These are phyloP conservation scores for Monomorium pharaonis DNA, from an alignment of 1,140 invertebrate species.

Conservation along the genomic window DNA sequence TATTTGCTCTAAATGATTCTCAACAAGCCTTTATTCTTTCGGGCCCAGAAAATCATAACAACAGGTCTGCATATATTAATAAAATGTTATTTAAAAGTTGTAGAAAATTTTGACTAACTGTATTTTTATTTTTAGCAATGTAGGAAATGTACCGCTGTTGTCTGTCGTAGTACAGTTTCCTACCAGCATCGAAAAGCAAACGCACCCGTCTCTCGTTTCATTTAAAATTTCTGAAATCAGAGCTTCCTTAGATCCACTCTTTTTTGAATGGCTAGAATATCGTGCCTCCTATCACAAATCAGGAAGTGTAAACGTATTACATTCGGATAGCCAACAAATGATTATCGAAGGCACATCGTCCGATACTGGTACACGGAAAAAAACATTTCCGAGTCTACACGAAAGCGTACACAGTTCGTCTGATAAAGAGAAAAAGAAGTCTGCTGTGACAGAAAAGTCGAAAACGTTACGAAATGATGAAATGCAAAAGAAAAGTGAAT, in stretches of 20 bases:
- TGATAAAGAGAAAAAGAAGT: conserved; percentile 80
- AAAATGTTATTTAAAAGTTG: not conserved
- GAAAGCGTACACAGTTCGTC: conserved; percentile 84
- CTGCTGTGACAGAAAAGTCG: conserved; percentile 77
- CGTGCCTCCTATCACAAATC: conserved; percentile 80
- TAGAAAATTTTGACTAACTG: conserved; percentile 27
- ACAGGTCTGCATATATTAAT: conserved; percentile 64
- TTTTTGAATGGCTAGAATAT: conserved; percentile 88
- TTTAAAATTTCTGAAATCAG: conserved; percentile 87
- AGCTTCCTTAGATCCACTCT: conserved; percentile 87
- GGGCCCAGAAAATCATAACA: conserved; percentile 84
- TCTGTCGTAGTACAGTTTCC: conserved; percentile 86
- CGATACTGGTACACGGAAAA: conserved; percentile 79
- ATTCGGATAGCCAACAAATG: conserved; percentile 71
- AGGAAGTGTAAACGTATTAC: conserved; percentile 64
- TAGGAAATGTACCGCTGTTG: conserved; percentile 79
- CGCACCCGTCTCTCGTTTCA: conserved; percentile 86
- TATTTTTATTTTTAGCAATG: conserved; percentile 71
- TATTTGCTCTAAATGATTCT: conserved; percentile 85
- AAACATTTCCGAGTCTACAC: conserved; percentile 82
- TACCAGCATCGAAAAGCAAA: conserved; percentile 81
- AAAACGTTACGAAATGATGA: conserved; percentile 78
- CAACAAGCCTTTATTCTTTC: conserved; percentile 87
- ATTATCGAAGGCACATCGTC: conserved; percentile 78
- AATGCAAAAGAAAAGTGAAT: conserved; percentile 79